phyloP scores from a whole-genome alignment of 2,888 invertebrate genomes.

The Dastarcus helophoroides region DNA sequence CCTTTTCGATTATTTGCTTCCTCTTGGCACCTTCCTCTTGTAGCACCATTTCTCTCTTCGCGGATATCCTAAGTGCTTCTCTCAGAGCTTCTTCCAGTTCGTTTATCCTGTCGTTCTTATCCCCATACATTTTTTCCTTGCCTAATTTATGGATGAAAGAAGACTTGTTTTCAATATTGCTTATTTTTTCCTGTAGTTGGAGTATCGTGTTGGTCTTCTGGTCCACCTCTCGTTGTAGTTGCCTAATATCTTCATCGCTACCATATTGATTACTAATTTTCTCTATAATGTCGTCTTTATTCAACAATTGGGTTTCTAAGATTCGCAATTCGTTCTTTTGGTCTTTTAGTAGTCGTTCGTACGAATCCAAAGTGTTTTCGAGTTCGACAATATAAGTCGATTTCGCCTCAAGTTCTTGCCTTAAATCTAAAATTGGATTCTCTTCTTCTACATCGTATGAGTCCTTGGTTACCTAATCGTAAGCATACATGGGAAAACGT shows the following conservation, averaged over 20 bases:
- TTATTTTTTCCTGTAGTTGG: conserved; percentile 42
- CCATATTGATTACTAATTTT: conserved; percentile 16
- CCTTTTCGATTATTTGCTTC: conserved; percentile 54
- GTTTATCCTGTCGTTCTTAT: conserved; percentile 40
- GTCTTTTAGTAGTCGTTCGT: conserved; percentile 42
- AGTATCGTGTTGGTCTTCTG: conserved; percentile 46
- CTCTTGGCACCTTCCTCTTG: conserved; percentile 53
- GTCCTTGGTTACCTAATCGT: conserved; percentile 11
- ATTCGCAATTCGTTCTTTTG: conserved; percentile 35
- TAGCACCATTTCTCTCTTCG: conserved; percentile 54
- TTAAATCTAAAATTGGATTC: conserved; percentile 16
- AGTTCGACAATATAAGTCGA: conserved; percentile 32
- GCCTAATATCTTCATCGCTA: not conserved
- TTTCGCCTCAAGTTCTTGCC: conserved; percentile 19
- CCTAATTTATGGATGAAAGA: conserved; percentile 17
- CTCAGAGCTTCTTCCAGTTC: conserved; percentile 76
- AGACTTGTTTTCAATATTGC: conserved; percentile 36
- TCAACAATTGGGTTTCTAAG: conserved; percentile 22
- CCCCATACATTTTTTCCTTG: conserved; percentile 17
- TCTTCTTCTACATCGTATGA: conserved; percentile 14
- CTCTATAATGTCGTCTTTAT: conserved; percentile 20
- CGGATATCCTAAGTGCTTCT: conserved; percentile 64
- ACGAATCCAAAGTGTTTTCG: conserved; percentile 44
- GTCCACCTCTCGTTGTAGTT: conserved; percentile 19
- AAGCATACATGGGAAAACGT: no score